These are phyloP conservation scores for Ceuthmochares aereus DNA, from an alignment of 2,113 vertebrate genomes.

Conservation along the genomic window DNA sequence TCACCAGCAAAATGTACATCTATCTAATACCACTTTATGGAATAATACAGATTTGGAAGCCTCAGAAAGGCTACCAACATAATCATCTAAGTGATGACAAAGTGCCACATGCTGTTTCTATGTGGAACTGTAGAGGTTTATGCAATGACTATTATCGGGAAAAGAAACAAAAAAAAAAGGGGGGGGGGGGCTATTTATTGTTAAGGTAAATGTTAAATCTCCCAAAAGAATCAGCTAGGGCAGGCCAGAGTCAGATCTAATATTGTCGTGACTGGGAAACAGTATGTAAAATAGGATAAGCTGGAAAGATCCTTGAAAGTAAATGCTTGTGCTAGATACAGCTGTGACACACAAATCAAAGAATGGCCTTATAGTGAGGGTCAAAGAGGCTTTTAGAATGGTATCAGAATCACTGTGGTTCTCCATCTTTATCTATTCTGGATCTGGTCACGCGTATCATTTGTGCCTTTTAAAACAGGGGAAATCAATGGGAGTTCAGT, in stretches of 20 bases:
- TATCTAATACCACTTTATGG: not conserved
- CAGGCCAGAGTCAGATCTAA: not conserved
- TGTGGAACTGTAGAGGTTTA: not conserved
- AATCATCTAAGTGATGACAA: not conserved
- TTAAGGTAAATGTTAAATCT: not conserved
- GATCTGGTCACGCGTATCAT: conserved; percentile 47
- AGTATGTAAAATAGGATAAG: not conserved
- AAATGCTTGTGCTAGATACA: conserved; percentile 13
- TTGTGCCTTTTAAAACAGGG: conserved; percentile 52
- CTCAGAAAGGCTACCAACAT: not conserved
- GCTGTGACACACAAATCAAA: conserved; percentile 35
- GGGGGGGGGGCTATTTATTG: not conserved
- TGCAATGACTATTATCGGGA: not conserved
- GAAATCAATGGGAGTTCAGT: conserved; percentile 63
- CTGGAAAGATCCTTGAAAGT: not conserved
- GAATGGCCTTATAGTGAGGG: not conserved
- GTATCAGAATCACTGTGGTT: conserved; percentile 19
- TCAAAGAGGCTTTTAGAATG: conserved; percentile 7
- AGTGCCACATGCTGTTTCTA: not conserved
- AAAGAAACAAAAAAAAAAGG: not conserved
- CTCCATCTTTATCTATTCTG: conserved; percentile 50
- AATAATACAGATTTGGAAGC: not conserved
- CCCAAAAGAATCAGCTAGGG: not conserved
- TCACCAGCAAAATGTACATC: not conserved
- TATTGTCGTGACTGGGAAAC: not conserved